phyloP scores from a whole-genome alignment of 2,888 invertebrate genomes.

The Eupithecia insigniata region DNA sequence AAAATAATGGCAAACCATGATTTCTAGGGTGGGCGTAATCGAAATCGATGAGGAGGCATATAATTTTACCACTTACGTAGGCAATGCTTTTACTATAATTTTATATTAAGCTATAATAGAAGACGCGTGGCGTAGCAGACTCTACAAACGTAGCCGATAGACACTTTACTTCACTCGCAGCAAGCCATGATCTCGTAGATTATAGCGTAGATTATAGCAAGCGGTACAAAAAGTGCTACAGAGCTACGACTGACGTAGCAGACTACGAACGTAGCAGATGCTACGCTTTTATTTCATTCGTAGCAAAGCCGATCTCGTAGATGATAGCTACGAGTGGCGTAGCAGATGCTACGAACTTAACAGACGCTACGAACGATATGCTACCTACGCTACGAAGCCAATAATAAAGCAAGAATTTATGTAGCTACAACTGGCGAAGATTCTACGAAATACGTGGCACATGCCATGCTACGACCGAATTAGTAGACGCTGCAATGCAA shows the following conservation, averaged over 20 bases:
- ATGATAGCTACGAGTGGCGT: neutral
- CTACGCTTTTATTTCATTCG: neutral
- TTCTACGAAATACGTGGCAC: neutral
- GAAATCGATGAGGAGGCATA: neutral
- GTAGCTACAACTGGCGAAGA: too few relatives aligned
- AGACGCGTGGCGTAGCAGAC: neutral
- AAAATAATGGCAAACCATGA: too few relatives aligned
- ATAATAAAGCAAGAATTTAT: neutral
- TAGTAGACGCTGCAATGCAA: neutral
- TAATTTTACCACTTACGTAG: neutral
- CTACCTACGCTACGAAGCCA: neutral
- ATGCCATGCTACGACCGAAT: neutral
- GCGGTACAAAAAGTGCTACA: neutral
- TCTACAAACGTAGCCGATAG: neutral
- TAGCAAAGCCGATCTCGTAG: neutral
- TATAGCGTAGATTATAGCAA: neutral
- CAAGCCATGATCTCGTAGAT: neutral
- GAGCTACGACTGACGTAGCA: neutral
- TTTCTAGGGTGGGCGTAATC: neutral
- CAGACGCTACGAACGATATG: neutral
- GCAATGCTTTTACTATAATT: neutral
- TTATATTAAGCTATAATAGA: neutral
- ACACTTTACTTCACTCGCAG: neutral
- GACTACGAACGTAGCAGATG: conserved; percentile 11
- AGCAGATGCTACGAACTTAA: neutral